A percentile compares a stretch with the other conserved stretches of the same genome.
These are phyloP conservation scores for Lanius ludovicianus DNA, from an alignment of 2,113 vertebrate species.

Conservation along the genomic window DNA sequence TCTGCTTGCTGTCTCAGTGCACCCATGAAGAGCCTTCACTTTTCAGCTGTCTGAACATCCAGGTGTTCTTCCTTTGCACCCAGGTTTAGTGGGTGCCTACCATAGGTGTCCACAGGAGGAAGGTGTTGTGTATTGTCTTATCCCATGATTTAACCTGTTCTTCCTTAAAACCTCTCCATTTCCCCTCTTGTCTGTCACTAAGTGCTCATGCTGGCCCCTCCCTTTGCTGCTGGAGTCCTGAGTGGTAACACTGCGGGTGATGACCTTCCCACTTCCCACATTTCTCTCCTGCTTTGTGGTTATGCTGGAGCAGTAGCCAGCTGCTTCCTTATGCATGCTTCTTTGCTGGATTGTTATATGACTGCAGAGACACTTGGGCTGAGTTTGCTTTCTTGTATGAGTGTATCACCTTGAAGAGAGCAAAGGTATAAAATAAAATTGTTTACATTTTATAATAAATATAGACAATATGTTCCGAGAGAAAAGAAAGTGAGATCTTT, in stretches of 20 bases:
- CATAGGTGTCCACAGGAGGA: not conserved
- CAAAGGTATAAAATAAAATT: not conserved
- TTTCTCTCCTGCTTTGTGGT: not conserved
- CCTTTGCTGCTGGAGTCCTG: not conserved
- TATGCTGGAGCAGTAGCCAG: not conserved
- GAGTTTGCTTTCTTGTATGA: not conserved
- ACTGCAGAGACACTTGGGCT: not conserved
- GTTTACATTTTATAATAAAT: not conserved
- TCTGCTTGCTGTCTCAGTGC: fast-evolving
- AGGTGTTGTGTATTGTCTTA: not conserved
- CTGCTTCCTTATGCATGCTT: not conserved
- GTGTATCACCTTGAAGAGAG: not conserved
- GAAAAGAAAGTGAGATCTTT: not conserved
- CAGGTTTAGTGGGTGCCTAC: not conserved
- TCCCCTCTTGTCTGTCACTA: not conserved
- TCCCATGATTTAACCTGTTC: not conserved
- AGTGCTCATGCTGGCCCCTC: not conserved
- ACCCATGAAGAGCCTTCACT: not conserved
- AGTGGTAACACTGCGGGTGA: not conserved
- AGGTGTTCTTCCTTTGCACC: not conserved
- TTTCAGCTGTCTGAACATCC: not conserved
- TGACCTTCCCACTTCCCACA: not conserved
- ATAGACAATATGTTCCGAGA: not conserved
- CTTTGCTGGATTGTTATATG: not conserved
- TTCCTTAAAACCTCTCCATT: not conserved